Base-by-base conservation (phyloP, 2,888 invertebrate genomes). In the Torymus aiolomorphi region DNA sequence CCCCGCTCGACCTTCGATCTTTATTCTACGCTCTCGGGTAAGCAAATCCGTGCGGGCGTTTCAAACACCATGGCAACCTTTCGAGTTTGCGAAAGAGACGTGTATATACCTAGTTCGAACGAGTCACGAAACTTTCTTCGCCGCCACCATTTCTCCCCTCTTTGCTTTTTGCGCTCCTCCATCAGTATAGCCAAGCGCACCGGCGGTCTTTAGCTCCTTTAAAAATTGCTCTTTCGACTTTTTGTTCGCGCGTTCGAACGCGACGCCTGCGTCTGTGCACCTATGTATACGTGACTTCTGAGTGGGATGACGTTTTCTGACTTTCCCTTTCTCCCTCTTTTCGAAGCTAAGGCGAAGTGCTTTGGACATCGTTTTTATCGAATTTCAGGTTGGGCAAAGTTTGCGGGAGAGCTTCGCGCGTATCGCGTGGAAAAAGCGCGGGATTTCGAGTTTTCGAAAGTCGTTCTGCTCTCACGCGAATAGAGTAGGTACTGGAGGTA, bases 211-310 rank as follows among this genome's bases (percentile, higher is more conserved):
- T 11, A 61, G 49, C 31, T 56, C 20, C 16, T 77, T 57, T 56
- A 65, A 70, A 71, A 71, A 77, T 77, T 71, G 71, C 65, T 65
- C 71, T 63, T 77, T 51, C 62, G 1, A 57, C 24, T 62, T 69
- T 63, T 67, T 67, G 42, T 14, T 31, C 12, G 31, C 31, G 31
- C 52, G 62, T 72, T n/a, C 20, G 51, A 65, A 62, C 14, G 24
- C 18, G 54, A 65, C 42, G 42, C n/a, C n/a, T n/a, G n/a, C n/a
- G n/a, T n/a, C n/a, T n/a, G n/a, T n/a, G n/a, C 20, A 20, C 20
- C 20, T 20, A 20, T 20, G 20, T 20, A 20, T 20, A 20, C 20
- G 20, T 20, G 2, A 1, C 20, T 20, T 20, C 20, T 20, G 20
- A 20, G 20, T 20, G 20, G 20, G 20, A 20, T 20, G 20, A 20